A percentile compares a stretch with the other conserved stretches of the same genome.
Evolutionary conservation across 2,113 vertebrate genomes (phyloP).

Genomic region (Picathartes gymnocephalus): DNA sequence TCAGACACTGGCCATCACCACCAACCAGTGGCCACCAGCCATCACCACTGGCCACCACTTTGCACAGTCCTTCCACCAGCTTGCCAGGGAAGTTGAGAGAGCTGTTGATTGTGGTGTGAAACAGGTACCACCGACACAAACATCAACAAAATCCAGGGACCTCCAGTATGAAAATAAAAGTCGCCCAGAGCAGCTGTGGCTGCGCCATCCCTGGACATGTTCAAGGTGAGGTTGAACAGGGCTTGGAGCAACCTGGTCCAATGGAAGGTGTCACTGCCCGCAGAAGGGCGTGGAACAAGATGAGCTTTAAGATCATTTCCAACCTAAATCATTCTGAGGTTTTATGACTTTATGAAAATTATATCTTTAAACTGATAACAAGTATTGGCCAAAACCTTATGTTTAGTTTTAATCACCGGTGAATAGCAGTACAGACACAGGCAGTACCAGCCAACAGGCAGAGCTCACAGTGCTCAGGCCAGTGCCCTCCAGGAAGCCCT

Average conservation of each 20-base stretch:
- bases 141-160: not conserved
- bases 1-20: not conserved
- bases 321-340: not conserved
- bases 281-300: not conserved
- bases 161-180: not conserved
- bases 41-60: not conserved
- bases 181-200: not conserved
- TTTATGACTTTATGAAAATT: not conserved
- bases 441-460: not conserved
- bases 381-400: fast-evolving
- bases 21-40: not conserved
- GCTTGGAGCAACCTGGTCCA: not conserved
- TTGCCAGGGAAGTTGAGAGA: no score
- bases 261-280: not conserved
- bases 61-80: not conserved
- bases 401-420: not conserved
- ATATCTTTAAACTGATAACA: not conserved
- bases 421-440: no score
- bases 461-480: not conserved
- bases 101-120: fast-evolving
- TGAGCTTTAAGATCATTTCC: not conserved
- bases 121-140: not conserved
- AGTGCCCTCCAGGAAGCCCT: not conserved
- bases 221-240: not conserved
- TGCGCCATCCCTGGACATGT: not conserved